phyloP scores from a whole-genome alignment of 1,140 invertebrate species.

The Tenebrio molitor region DNA sequence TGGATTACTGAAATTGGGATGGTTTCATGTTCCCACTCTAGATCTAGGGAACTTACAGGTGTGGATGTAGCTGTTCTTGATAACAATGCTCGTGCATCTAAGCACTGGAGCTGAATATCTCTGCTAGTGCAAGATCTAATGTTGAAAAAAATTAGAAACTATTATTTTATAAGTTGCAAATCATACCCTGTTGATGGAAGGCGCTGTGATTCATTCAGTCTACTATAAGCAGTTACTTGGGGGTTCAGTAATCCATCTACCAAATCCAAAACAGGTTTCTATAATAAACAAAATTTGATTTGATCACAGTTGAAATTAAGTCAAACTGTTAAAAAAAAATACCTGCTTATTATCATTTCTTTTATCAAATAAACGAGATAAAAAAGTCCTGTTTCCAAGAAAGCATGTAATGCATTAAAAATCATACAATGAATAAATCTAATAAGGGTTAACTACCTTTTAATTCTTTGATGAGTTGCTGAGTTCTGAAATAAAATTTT shows the following conservation, averaged over 20 bases:
- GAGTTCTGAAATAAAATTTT: slow-evolving; percentile 46
- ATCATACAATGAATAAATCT: slow-evolving; percentile 17
- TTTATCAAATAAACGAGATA: slow-evolving; percentile 57
- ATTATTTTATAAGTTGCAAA: slow-evolving; percentile 13
- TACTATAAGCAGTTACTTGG: slow-evolving; percentile 66
- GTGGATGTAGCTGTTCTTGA: slow-evolving; percentile 67
- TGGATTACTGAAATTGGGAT: slow-evolving; percentile 60
- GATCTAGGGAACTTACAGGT: slow-evolving; percentile 71
- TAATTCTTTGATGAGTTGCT: slow-evolving; percentile 41
- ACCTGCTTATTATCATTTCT: slow-evolving; percentile 58
- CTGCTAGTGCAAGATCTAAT: slow-evolving; percentile 65
- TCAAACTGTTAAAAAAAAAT: slow-evolving; percentile 30
- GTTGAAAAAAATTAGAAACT: slow-evolving; percentile 17
- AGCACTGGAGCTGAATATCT: slow-evolving; percentile 68
- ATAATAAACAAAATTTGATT: slow-evolving; percentile 49
- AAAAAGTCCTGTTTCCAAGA: slow-evolving; percentile 54
- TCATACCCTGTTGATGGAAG: slow-evolving; percentile 61
- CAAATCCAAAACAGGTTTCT: slow-evolving; percentile 66
- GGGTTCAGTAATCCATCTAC: slow-evolving; percentile 68
- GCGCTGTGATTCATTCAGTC: slow-evolving; percentile 65
- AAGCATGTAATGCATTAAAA: slow-evolving; percentile 49
- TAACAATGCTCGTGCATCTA: slow-evolving; percentile 68
- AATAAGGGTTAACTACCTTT: slow-evolving; percentile 46
- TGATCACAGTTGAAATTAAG: slow-evolving; percentile 37
- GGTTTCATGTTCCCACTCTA: slow-evolving; percentile 75